Base-by-base conservation (phyloP, 2,888 invertebrate species). In the Sclerodermus sp. region DNA sequence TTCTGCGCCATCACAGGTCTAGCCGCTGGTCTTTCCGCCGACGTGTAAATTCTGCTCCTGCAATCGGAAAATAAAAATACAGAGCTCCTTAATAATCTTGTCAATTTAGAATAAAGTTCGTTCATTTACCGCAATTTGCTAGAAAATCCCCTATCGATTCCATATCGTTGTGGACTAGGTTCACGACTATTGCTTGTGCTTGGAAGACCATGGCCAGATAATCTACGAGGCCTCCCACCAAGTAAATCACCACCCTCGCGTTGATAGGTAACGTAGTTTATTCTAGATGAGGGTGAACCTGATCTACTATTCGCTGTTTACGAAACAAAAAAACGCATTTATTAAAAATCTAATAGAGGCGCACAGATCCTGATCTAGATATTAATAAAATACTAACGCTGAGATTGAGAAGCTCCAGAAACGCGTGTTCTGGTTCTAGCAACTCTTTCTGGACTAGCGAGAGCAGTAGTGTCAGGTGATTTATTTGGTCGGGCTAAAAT, bases 231-330 rank as follows among this genome's bases (percentile, higher is more conserved):
- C 58, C 89, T 79, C 2, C 81, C 54, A 23, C 23, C 8, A 45
- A 76, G 60, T 40, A 71, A 59, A 47, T 45, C 84, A 79, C 71
- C 82, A 70, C 83, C 77, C 71, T 70, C 84, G 47, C 84, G 82
- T 59, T 82, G 79, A 65, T 86, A 86, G 16, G 87, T 88, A 49
- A 86, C 82, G 71, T 91, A 91, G 49, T 87, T 86, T 58, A 89
- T 79, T 55, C 93, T 87, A 0, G 95, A 92, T 49, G 94, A 92
- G 0, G 97, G 96, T 0, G 96, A 96, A 45, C 93, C 93, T 3
- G 95, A 95, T 36, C 97, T 84, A 64, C 96, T 96, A 42, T 93
- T 91, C 6, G 97, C 94, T 94, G 80, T 23, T n/a, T n/a, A n/a
- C n/a, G n/a, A n/a, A n/a, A n/a, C n/a, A n/a, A n/a, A n/a, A n/a